Base-by-base conservation (phyloP, 2,797 vertebrate genomes). In the Tiaroga cobitis region DNA sequence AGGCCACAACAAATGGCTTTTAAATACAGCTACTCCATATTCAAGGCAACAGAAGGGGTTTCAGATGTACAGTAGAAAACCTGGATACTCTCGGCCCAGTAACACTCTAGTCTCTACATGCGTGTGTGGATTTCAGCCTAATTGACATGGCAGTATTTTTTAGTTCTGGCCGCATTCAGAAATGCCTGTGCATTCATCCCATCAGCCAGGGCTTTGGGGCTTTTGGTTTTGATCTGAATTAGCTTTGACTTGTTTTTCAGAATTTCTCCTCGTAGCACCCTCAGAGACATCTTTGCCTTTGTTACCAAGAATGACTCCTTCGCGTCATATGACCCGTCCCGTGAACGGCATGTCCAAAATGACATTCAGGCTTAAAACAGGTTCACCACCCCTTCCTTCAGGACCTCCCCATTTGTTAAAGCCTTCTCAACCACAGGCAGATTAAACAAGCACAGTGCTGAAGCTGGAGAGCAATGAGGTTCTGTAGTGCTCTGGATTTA, bases 211-310 rank as follows among this genome's bases (percentile, higher is more conserved):
- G 79, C 80, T 87, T 78, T 21, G 8, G 65, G 82, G 67, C 54
- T 49, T 41, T 34, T 15, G 32, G 67, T 37, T 84, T 90, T 89
- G 80, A 91, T 84, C 78, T 85, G 79, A 81, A 92, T 85, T 29
- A 32, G 61, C 82, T 87, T 76, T 91, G 89, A 89, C 90, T 89
- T 90, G 89, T 90, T 90, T 91, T 90, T 85, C 79, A 89, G 82
- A 74, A 61, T 72, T 80, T 83, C 80, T 83, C 80, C 84, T 85
- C 77, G 2, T 39, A 79, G 74, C 75, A 61, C 68, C 81, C 81
- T 88, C 68, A 86, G 76, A 81, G 85, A 89, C 78, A 77, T 88
- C 83, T 88, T 86, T 86, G 83, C 85, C 78, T 86, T 80, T 61
- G 75, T 80, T 87, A 85, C 80, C 89, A 87, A 83, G 86, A 87